Evolutionary conservation across 2,113 vertebrate species (phyloP), one percentile per base, ranked within the genome.

Genomic region (Coryphaenoides rupestris): DNA sequence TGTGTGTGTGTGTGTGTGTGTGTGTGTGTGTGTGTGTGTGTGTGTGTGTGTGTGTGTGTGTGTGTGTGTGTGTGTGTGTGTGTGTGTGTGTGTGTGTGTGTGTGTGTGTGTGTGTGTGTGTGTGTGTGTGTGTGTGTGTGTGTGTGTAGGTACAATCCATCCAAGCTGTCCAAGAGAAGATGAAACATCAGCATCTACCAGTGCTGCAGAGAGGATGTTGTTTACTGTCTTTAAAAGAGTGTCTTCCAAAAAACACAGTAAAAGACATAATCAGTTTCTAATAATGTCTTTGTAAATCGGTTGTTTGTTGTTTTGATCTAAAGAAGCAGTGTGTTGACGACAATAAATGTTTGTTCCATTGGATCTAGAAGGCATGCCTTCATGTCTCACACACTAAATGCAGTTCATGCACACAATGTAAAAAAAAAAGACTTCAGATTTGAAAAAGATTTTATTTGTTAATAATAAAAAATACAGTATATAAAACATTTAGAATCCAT

Each of bases 111-210:
- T 46, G 22, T 66, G 17, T 71, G 53, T 72, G 33, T 62, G 15
- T 60, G 26, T 65, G 26, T 28, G 15, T 56, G 28, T 85, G 54
- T 70, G 5, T 58, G n/a, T 73, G 28, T 80, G 66, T 79, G 14
- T 64, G 14, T 71, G 24, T 77, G 40, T 63, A 93, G 92, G 82
- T 93, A 92, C 80, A 91, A 92, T 77, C 92, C 92, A 26, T 88
- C 82, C 63, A 92, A 84, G 81, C 61, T 79, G 4, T 58, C 64
- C 55, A 92, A 63, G 82, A 90, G 80, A 79, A 78, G 83, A 88
- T 87, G 80, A 89, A 68, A 58, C 49, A 19, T 21, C 64, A 65
- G 46, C 23, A 58, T 75, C 19, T 65, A 28, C 21, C 22, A 2
- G 3, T 58, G 62, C 21, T 59, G 16, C 60, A 58, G 22, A 54